phyloP scores from a whole-genome alignment of 1,140 invertebrate species.

The Camponotus vicinus region DNA sequence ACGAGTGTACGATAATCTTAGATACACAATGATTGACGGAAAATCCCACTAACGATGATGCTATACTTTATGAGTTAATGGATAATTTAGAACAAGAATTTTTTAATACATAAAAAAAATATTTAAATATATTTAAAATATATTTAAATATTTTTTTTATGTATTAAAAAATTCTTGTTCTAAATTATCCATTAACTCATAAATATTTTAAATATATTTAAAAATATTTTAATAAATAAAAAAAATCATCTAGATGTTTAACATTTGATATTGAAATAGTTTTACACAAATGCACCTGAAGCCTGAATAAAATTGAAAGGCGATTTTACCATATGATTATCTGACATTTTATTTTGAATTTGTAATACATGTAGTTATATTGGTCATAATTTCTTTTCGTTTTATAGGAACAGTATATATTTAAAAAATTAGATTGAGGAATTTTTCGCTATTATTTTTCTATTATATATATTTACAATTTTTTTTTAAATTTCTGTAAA shows the following conservation, averaged over 20 bases:
- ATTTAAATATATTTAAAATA: not conserved
- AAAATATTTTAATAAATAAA: too few species aligned
- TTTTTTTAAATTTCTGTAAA: not conserved
- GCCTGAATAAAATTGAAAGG: not conserved
- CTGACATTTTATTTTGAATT: too few species aligned
- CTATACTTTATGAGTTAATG: slow-evolving; percentile 3
- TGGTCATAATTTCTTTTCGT: too few species aligned
- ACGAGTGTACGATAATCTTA: slow-evolving; percentile 24
- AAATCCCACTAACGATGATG: not conserved
- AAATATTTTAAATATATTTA: not conserved
- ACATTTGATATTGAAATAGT: slow-evolving; percentile 7
- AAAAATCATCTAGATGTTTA: not conserved
- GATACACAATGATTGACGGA: slow-evolving; percentile 34
- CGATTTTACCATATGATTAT: too few species aligned
- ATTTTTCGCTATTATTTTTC: too few species aligned
- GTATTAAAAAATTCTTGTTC: too few species aligned
- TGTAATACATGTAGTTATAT: too few species aligned
- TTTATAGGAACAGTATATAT: not conserved
- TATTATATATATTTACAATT: not conserved
- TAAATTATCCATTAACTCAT: not conserved
- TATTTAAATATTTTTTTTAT: not conserved
- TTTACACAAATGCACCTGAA: not conserved
- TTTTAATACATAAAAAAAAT: too few species aligned
- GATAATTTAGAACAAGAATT: too few species aligned
- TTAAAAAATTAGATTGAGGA: not conserved